A percentile compares a stretch with the other conserved stretches of the same genome.
phyloP scores from a whole-genome alignment of 2,113 vertebrate genomes.

The Myodes glareolus region DNA sequence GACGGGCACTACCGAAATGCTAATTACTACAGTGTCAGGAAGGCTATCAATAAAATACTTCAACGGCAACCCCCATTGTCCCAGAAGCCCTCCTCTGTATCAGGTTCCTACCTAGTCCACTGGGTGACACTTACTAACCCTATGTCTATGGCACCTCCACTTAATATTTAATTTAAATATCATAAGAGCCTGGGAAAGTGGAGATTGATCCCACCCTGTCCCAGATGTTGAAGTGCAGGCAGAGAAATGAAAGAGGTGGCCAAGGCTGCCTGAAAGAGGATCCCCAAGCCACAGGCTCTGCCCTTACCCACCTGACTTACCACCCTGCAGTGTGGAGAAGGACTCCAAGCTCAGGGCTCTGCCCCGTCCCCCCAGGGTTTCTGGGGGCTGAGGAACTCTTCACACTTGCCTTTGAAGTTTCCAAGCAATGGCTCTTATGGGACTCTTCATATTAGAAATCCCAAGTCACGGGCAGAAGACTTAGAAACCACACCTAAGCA shows the following conservation, averaged over 20 bases:
- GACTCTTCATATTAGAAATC: conserved; percentile 1
- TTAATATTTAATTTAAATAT: neutral
- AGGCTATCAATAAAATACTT: rapidly evolving
- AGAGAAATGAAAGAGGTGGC: neutral
- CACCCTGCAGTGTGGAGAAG: neutral
- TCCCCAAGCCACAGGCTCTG: neutral
- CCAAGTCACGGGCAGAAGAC: neutral
- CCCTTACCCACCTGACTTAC: neutral
- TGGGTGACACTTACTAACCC: neutral
- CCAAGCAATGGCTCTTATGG: neutral
- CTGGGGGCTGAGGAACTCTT: neutral
- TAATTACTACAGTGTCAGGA: too few species aligned
- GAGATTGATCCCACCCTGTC: too few species aligned
- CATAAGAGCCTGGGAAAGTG: neutral
- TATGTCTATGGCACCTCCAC: neutral
- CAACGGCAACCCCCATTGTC: neutral
- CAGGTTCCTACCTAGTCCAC: neutral
- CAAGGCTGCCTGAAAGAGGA: neutral
- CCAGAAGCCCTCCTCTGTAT: neutral
- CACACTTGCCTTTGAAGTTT: neutral
- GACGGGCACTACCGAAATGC: neutral
- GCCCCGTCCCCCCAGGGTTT: neutral
- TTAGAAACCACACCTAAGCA: neutral
- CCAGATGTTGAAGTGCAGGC: neutral
- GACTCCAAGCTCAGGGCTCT: neutral